phyloP scores from a whole-genome alignment of 2,797 vertebrate species.

The Nannoperca obscura region DNA sequence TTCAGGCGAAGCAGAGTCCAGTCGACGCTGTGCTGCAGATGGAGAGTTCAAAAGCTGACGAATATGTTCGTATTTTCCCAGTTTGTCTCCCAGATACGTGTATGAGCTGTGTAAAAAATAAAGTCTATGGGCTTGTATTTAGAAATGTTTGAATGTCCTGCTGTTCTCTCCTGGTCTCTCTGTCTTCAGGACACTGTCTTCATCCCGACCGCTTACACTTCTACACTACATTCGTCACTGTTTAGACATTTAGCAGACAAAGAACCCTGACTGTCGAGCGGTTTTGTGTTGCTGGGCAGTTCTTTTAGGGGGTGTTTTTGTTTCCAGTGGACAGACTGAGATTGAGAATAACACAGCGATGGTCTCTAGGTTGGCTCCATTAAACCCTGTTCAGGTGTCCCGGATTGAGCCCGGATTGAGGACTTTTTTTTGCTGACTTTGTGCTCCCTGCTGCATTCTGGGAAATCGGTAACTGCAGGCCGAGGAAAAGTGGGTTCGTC shows the following conservation, averaged over 20 bases:
- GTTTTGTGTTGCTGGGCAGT: no score
- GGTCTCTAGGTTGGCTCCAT: not conserved
- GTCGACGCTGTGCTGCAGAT: conserved; percentile 6
- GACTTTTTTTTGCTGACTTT: no score
- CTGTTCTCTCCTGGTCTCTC: not conserved
- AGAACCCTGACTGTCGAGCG: not conserved
- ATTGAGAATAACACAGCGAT: not conserved
- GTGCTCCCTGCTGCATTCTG: not conserved
- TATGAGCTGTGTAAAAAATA: conserved; percentile 10
- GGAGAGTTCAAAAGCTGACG: conserved; percentile 2
- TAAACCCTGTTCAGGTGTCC: not conserved
- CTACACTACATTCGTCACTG: not conserved
- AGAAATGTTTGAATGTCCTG: conserved; percentile 55
- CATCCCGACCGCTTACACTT: not conserved
- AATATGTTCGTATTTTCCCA: conserved; percentile 24
- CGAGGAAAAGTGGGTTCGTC: not conserved
- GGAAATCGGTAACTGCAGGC: not conserved
- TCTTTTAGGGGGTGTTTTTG: not conserved
- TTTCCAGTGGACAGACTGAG: not conserved
- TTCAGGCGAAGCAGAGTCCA: not conserved
- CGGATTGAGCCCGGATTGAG: no score
- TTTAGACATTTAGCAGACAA: not conserved
- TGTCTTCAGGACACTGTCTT: not conserved
- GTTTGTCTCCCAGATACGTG: conserved; percentile 32
- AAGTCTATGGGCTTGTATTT: conserved; percentile 29